A percentile compares a stretch with the other conserved stretches of the same genome.
These are phyloP conservation scores for Orientallactaga bullata DNA, from an alignment of 2,113 vertebrate genomes.

Conservation along the genomic window DNA sequence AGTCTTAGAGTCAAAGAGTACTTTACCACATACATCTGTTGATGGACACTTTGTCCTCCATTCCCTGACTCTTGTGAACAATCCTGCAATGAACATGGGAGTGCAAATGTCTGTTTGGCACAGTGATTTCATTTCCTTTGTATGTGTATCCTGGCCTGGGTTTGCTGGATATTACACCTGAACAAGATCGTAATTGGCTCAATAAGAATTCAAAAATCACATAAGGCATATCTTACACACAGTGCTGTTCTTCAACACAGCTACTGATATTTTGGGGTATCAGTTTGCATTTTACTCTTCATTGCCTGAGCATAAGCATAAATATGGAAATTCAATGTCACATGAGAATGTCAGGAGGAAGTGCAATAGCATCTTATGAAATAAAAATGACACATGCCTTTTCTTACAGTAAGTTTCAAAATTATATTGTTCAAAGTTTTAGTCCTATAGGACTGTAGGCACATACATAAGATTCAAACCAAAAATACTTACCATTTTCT, in stretches of 20 bases:
- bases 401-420: constrained; percentile 47
- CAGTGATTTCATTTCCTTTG: neutral
- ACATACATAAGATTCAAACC: neutral
- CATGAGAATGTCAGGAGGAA: neutral
- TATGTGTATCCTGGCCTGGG: neutral
- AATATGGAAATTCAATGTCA: neutral
- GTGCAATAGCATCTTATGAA: constrained; percentile 2
- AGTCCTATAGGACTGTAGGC: neutral
- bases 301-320: neutral
- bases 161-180: neutral
- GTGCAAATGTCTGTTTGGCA: neutral
- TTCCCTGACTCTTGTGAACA: neutral
- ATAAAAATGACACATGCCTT: neutral
- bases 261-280: neutral
- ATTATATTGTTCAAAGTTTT: constrained; percentile 2
- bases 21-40: neutral
- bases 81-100: no score
- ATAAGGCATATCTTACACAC: neutral
- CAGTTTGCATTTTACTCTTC: neutral
- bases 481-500: neutral
- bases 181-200: neutral
- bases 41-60: neutral
- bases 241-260: neutral
- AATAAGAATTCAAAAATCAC: neutral
- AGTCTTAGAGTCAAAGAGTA: no score